These are phyloP conservation scores for Smittia sp. DNA, from an alignment of 2,888 invertebrate species.

Conservation along the genomic window DNA sequence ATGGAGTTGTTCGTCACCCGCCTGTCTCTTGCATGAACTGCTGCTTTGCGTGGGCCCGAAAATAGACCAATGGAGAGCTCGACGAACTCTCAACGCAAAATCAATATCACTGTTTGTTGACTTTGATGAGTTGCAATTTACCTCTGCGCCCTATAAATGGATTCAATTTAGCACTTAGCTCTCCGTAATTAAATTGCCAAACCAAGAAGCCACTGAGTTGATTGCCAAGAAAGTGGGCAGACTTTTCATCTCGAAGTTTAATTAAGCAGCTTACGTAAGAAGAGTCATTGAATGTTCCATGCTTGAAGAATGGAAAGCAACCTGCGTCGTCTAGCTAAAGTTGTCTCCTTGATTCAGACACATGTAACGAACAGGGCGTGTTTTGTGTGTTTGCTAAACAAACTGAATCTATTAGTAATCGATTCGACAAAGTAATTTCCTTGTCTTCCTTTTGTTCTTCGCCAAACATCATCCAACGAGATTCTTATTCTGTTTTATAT, in stretches of 20 bases:
- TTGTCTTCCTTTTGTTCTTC: not conserved
- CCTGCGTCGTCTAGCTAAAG: too few relatives aligned
- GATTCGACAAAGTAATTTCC: not conserved
- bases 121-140: not conserved
- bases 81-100: not conserved
- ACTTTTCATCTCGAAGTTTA: not conserved
- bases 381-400: not conserved
- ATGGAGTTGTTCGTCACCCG: not conserved
- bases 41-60: not conserved
- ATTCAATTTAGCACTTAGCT: not conserved
- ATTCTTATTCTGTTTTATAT: not conserved
- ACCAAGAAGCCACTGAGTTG: not conserved
- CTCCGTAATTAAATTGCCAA: not conserved
- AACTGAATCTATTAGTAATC: constrained; percentile 12
- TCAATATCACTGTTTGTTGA: not conserved
- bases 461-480: not conserved
- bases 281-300: too few relatives aligned
- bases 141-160: not conserved
- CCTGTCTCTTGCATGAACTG: not conserved
- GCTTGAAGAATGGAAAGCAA: too few relatives aligned
- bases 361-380: not conserved
- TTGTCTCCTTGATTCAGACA: too few relatives aligned
- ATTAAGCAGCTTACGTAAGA: too few relatives aligned
- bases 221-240: too few relatives aligned
- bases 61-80: not conserved